A percentile compares a stretch with the other conserved stretches of the same genome.
These are phyloP conservation scores for Drosophila affinis DNA, from an alignment of 2,888 invertebrate species.

Conservation along the genomic window DNA sequence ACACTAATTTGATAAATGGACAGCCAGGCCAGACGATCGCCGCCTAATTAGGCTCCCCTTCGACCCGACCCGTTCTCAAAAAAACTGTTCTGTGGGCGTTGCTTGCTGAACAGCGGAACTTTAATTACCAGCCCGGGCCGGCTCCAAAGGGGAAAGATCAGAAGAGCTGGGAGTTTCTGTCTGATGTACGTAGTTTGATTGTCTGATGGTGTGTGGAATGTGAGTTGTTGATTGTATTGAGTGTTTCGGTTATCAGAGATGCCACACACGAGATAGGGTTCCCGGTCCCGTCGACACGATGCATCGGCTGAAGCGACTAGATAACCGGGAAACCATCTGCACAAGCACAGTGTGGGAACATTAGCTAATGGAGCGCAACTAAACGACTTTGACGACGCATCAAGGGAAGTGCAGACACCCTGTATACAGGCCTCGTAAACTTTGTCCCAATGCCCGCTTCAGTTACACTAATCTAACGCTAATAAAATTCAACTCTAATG, in stretches of 20 bases:
- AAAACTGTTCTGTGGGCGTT: constrained; percentile 46
- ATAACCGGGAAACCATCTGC: constrained; percentile 23
- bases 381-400: constrained; percentile 21
- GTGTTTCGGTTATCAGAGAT: constrained; percentile 57
- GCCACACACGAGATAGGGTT: constrained; percentile 43
- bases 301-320: constrained; percentile 10
- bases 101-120: constrained; percentile 38
- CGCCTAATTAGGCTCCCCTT: constrained; percentile 42
- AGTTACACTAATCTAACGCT: constrained; percentile 32
- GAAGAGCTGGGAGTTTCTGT: background rate
- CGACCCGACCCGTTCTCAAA: background rate
- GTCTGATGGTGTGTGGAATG: constrained; percentile 31
- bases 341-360: constrained; percentile 36
- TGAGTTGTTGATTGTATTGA: constrained; percentile 47
- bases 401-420: background rate
- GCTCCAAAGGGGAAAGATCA: constrained; percentile 33
- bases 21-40: constrained; percentile 13
- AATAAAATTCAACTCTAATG: constrained; percentile 25
- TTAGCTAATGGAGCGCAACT: constrained; percentile 41
- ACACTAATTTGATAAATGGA: constrained; percentile 72
- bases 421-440: background rate
- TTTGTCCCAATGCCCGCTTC: constrained; percentile 18
- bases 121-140: constrained; percentile 43
- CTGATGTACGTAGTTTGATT: background rate
- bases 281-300: constrained; percentile 4